A percentile compares a stretch with the other conserved stretches of the same genome.
phyloP scores from a whole-genome alignment of 2,888 invertebrate species.

The Campoletis raptor region DNA sequence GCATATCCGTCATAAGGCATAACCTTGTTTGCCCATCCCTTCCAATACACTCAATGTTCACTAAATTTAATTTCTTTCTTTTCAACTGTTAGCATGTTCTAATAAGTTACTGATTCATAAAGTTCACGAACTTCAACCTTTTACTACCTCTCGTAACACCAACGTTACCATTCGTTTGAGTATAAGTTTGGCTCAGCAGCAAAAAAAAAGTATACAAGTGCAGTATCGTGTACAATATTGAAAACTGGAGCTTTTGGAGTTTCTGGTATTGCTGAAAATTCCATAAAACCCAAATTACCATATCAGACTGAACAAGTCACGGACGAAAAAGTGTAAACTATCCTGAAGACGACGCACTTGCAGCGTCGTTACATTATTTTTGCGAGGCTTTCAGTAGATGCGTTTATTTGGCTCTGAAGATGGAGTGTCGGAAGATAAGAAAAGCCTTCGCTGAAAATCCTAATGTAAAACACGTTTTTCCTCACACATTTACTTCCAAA shows the following conservation, averaged over 20 bases:
- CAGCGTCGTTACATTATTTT: constrained; percentile 38
- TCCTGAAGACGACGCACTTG: constrained; percentile 24
- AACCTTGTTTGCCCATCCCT: constrained; percentile 11
- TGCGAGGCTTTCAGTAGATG: constrained; percentile 33
- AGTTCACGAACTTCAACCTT: not conserved
- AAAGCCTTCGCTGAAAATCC: constrained; percentile 1
- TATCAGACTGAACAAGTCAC: not conserved
- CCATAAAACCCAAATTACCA: not conserved
- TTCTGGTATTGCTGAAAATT: not conserved
- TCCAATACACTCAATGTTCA: constrained; percentile 2
- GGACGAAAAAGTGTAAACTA: constrained; percentile 2
- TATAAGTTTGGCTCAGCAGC: not conserved
- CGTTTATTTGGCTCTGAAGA: constrained; percentile 43
- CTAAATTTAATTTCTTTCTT: not conserved
- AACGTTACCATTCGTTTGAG: not conserved
- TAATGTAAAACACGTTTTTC: not conserved
- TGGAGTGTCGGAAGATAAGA: not conserved
- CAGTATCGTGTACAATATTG: not conserved
- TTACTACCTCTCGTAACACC: not conserved
- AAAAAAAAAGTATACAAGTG: not conserved
- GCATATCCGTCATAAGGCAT: constrained; percentile 35
- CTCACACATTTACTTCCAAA: not conserved
- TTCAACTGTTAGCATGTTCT: constrained; percentile 9
- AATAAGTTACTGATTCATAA: not conserved
- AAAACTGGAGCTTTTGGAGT: not conserved